These are phyloP conservation scores for Lasioglossum marginatum DNA, from an alignment of 2,888 invertebrate genomes.

Conservation along the genomic window DNA sequence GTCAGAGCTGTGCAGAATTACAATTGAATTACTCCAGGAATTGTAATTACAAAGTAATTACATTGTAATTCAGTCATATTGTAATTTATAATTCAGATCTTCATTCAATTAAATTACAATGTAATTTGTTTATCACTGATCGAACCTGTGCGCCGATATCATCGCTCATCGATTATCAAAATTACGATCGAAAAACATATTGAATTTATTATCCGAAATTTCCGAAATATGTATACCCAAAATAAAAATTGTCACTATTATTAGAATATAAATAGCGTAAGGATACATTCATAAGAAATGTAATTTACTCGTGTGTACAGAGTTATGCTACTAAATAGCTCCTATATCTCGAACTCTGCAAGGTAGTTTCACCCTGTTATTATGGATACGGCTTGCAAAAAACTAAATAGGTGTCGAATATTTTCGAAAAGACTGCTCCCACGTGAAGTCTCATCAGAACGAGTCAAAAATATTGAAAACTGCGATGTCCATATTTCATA, in stretches of 20 bases:
- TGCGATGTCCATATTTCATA: neutral
- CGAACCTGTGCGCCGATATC: too few relatives aligned
- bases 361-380: neutral
- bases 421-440: neutral
- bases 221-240: neutral
- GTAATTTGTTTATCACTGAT: too few relatives aligned
- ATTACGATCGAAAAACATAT: too few relatives aligned
- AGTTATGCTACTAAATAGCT: neutral
- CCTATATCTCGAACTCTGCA: neutral
- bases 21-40: too few relatives aligned
- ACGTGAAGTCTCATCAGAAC: neutral
- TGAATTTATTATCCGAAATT: neutral
- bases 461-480: neutral
- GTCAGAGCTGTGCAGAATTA: too few relatives aligned
- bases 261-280: neutral
- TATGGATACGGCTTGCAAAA: neutral
- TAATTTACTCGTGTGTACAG: neutral
- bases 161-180: too few relatives aligned
- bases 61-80: too few relatives aligned
- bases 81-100: too few relatives aligned
- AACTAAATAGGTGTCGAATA: neutral
- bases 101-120: too few relatives aligned
- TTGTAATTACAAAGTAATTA: too few relatives aligned
- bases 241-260: neutral
- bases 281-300: neutral